Percentiles rank a stretch among this genome's conserved stretches.
Conservation (phyloP, 2,113 vertebrate species). For the Loxodonta africana region DNA sequence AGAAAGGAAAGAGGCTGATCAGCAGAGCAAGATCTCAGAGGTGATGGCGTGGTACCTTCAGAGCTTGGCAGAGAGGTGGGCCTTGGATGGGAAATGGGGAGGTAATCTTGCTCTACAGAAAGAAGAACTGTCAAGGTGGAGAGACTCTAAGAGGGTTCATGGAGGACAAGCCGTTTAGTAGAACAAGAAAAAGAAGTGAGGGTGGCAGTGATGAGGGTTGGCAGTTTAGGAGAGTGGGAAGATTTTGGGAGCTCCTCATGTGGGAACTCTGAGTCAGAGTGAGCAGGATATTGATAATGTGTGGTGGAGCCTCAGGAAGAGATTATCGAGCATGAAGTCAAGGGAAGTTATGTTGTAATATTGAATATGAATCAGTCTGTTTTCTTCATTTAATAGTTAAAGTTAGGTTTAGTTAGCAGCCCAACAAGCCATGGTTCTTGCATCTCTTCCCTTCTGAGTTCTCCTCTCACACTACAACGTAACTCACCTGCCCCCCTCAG, state of each 20-base stretch:
- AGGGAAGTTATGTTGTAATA: neutral
- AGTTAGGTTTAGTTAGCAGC: neutral
- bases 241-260: neutral
- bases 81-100: neutral
- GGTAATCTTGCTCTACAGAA: neutral
- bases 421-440: neutral
- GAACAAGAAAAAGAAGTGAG: neutral
- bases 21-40: neutral
- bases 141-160: neutral
- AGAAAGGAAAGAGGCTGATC: neutral
- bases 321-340: neutral
- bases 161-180: neutral
- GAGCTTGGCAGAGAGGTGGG: neutral
- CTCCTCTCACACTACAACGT: neutral
- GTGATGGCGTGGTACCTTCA: neutral
- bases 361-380: neutral
- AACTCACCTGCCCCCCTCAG: neutral
- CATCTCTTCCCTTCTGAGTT: neutral
- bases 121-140: neutral
- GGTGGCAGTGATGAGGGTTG: neutral
- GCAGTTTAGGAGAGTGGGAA: neutral
- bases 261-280: neutral
- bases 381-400: constrained; percentile 7
- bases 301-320: neutral
- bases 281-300: neutral